phyloP scores from a whole-genome alignment of 2,113 vertebrate genomes.

The Rana temporaria region DNA sequence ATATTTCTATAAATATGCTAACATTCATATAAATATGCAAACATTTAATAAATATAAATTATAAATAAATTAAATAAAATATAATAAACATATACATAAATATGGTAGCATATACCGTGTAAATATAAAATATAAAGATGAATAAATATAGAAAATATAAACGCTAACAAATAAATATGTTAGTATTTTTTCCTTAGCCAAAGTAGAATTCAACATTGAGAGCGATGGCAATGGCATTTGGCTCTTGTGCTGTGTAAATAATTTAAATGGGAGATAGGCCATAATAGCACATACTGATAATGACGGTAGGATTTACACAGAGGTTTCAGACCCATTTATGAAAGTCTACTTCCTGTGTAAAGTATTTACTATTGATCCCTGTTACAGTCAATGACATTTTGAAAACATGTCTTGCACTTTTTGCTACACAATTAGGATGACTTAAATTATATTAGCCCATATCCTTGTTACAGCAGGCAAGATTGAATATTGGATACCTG shows the following conservation, averaged over 20 bases:
- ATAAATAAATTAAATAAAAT: too few species aligned
- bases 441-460: constrained; percentile 69
- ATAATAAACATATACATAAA: too few species aligned
- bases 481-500: constrained; percentile 64
- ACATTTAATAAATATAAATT: too few species aligned
- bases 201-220: constrained; percentile 64
- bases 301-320: constrained; percentile 72
- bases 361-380: constrained; percentile 82
- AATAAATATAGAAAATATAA: too few species aligned
- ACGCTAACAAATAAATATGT: too few species aligned
- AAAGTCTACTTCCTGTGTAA: constrained; percentile 77
- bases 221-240: constrained; percentile 66
- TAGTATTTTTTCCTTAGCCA: too few species aligned
- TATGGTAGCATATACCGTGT: too few species aligned
- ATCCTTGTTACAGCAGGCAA: constrained; percentile 67
- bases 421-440: constrained; percentile 68
- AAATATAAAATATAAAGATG: too few species aligned
- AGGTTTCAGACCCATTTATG: constrained; percentile 74
- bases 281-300: constrained; percentile 72
- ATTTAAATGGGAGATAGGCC: constrained; percentile 75
- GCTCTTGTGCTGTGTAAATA: constrained; percentile 74
- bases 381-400: constrained; percentile 73
- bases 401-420: constrained; percentile 73
- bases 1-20: too few species aligned
- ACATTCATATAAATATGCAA: too few species aligned